phyloP scores from a whole-genome alignment of 2,113 vertebrate genomes.

The Miniopterus natalensis region DNA sequence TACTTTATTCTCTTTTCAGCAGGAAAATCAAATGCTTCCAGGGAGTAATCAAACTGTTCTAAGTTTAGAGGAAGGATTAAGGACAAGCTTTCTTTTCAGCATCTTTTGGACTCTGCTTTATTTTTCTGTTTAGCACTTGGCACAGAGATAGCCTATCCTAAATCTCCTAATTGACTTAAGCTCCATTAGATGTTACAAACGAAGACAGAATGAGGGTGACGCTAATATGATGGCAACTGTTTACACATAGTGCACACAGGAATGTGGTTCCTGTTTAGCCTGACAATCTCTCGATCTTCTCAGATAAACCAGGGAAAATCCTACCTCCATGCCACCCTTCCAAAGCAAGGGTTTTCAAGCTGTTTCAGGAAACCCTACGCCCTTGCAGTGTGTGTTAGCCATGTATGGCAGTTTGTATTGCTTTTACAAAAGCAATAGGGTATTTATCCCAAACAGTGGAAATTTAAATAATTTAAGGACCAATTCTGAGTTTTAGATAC shows the following conservation, averaged over 20 bases:
- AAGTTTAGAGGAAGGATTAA: neutral
- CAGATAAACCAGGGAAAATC: conserved; percentile 1
- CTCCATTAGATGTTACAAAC: conserved; percentile 10
- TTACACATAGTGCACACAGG: neutral
- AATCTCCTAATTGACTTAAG: conserved; percentile 6
- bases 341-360: neutral
- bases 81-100: conserved; percentile 53
- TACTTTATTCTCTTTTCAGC: conserved; percentile 6
- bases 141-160: neutral
- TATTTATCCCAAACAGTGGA: neutral
- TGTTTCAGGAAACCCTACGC: neutral
- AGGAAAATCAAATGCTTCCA: neutral
- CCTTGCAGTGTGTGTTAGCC: neutral
- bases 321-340: neutral
- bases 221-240: neutral
- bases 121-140: neutral
- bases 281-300: neutral
- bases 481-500: neutral
- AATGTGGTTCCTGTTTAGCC: neutral
- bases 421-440: conserved; percentile 29
- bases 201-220: neutral
- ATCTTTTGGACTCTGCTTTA: neutral
- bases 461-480: neutral
- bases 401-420: neutral
- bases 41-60: conserved; percentile 1